Percentiles rank a stretch among this genome's conserved stretches.
Conservation (phyloP, 1,140 invertebrate genomes). For the Drosophila seguyi region DNA sequence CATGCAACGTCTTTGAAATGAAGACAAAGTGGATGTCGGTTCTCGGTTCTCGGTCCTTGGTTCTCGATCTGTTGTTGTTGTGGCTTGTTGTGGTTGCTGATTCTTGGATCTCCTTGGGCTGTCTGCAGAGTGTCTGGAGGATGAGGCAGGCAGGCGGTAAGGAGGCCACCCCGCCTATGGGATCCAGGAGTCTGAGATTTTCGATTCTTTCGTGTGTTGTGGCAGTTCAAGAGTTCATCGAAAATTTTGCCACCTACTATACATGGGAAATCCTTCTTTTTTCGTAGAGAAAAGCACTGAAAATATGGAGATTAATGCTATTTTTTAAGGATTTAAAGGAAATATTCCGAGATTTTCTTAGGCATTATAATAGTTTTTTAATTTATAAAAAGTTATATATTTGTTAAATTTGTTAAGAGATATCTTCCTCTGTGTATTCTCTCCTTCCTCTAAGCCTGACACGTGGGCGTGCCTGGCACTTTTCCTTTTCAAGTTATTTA, state of each 20-base stretch:
- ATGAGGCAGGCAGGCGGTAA: slow-evolving; percentile 5
- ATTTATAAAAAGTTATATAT: too few species aligned
- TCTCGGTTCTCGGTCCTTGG: slow-evolving; percentile 35
- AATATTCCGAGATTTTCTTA: too few species aligned
- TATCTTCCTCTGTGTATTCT: background rate
- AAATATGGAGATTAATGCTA: too few species aligned
- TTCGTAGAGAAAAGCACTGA: too few species aligned
- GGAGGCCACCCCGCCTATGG: slow-evolving; percentile 37
- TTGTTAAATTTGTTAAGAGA: too few species aligned
- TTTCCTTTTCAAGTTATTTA: slow-evolving; percentile 34
- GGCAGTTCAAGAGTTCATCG: slow-evolving; percentile 60
- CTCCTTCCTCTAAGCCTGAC: background rate
- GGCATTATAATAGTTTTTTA: too few species aligned
- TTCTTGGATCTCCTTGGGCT: slow-evolving; percentile 1
- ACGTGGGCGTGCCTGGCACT: slow-evolving; percentile 58
- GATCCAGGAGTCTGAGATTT: slow-evolving; percentile 32
- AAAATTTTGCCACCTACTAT: slow-evolving; percentile 55
- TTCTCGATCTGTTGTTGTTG: slow-evolving; percentile 41
- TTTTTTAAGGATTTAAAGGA: too few species aligned
- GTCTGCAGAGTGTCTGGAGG: slow-evolving; percentile 56
- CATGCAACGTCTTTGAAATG: slow-evolving; percentile 79
- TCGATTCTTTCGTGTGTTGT: slow-evolving; percentile 32
- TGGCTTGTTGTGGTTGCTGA: slow-evolving; percentile 16
- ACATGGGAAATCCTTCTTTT: background rate
- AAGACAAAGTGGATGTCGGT: slow-evolving; percentile 75